phyloP scores from a whole-genome alignment of 2,797 vertebrate genomes.

The Hypotaenidia okinawae region DNA sequence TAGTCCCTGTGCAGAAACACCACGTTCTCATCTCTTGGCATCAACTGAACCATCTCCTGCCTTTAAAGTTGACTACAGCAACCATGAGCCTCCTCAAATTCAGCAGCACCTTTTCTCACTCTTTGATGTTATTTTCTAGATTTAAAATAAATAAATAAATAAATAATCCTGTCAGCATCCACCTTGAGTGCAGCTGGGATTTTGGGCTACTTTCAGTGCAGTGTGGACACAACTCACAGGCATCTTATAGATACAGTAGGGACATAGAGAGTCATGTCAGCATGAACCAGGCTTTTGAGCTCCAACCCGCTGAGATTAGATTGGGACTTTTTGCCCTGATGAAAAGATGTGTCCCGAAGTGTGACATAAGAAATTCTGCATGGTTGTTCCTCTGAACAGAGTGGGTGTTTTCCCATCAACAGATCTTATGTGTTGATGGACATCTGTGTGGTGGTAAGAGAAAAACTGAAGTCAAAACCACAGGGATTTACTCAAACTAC shows the following conservation, averaged over 20 bases:
- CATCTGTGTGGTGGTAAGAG: background rate
- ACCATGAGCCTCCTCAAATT: background rate
- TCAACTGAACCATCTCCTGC: background rate
- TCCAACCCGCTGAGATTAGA: background rate
- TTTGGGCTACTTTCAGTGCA: background rate
- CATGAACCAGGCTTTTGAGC: background rate
- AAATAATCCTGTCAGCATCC: background rate
- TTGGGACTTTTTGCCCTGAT: background rate
- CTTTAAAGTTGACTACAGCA: background rate
- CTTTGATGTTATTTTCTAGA: background rate
- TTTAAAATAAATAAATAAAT: background rate
- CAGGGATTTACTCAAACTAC: background rate
- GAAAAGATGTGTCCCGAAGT: background rate
- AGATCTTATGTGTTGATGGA: background rate
- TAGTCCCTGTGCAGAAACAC: background rate
- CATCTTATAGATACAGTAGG: background rate
- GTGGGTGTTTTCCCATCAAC: background rate
- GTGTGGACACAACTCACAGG: background rate
- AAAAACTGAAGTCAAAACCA: background rate
- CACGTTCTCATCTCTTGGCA: background rate
- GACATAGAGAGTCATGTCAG: accelerated
- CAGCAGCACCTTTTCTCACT: background rate
- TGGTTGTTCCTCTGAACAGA: background rate
- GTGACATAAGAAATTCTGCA: background rate
- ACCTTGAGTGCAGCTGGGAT: background rate